Evolutionary conservation across 2,113 vertebrate species (phyloP).

Genomic region (Vulpes vulpes): DNA sequence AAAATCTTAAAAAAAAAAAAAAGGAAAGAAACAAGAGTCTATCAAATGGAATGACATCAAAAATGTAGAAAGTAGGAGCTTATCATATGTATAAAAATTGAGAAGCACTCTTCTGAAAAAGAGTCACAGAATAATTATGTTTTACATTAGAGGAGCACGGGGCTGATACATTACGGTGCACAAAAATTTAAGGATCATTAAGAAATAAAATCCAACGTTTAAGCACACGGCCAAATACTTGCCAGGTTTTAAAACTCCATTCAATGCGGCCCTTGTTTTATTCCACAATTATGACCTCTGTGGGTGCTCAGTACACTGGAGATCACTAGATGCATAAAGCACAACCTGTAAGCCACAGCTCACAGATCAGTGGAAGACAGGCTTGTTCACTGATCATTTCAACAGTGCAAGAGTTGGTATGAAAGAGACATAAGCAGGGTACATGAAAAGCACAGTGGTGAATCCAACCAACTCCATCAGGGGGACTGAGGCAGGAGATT

Average conservation of each 20-base stretch:
- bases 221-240: neutral
- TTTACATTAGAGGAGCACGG: constrained; percentile 21
- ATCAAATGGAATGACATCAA: neutral
- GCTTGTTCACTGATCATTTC: neutral
- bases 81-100: neutral
- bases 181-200: constrained; percentile 27
- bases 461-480: neutral
- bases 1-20: too few species aligned
- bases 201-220: constrained; percentile 35
- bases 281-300: neutral
- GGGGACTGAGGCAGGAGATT: neutral
- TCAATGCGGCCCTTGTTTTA: neutral
- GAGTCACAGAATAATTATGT: neutral
- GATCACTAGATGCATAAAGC: neutral
- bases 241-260: neutral
- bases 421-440: neutral
- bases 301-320: too few species aligned
- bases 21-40: neutral
- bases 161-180: neutral
- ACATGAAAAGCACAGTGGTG: neutral
- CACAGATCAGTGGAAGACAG: neutral
- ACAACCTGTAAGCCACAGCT: neutral
- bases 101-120: neutral
- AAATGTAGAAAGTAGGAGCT: neutral
- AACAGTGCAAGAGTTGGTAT: neutral